A percentile compares a stretch with the other conserved stretches of the same genome.
phyloP scores from a whole-genome alignment of 37 sponge, comb jelly and placozoan species.

The Chondrosia reniformis region DNA sequence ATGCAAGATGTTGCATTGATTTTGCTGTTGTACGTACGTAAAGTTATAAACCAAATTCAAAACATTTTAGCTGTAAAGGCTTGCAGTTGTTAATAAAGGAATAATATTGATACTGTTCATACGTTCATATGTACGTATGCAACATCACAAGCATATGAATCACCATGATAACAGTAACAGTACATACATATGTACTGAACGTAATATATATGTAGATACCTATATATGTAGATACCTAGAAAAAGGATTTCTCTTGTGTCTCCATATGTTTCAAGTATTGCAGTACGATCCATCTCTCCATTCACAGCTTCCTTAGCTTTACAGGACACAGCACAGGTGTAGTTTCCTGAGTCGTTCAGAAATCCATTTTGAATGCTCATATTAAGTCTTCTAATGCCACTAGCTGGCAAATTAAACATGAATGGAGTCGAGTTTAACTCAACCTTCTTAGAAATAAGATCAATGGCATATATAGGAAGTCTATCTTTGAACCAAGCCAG shows the following conservation, averaged over 20 bases:
- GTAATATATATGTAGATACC: too few species aligned
- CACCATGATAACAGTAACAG: not conserved
- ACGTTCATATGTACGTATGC: not conserved
- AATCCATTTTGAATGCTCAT: not conserved
- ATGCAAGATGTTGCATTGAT: too few species aligned
- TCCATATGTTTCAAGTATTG: not conserved
- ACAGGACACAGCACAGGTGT: constrained; percentile 17
- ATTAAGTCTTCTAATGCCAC: not conserved
- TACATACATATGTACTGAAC: not conserved
- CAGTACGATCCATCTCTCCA: not conserved
- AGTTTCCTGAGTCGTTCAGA: constrained; percentile 15
- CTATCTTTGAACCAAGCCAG: constrained; percentile 4
- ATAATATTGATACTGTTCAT: too few species aligned
- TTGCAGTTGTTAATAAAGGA: too few species aligned
- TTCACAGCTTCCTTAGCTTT: not conserved
- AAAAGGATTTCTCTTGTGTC: not conserved
- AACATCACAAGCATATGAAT: not conserved
- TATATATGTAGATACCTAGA: too few species aligned
- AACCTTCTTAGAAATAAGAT: not conserved
- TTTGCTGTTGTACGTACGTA: not conserved
- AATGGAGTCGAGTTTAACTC: not conserved
- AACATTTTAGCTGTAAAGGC: too few species aligned
- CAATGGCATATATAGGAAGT: not conserved
- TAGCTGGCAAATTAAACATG: not conserved
- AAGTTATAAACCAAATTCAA: not conserved